Conservation (phyloP, 2,113 vertebrate genomes). For the Indri indri region DNA sequence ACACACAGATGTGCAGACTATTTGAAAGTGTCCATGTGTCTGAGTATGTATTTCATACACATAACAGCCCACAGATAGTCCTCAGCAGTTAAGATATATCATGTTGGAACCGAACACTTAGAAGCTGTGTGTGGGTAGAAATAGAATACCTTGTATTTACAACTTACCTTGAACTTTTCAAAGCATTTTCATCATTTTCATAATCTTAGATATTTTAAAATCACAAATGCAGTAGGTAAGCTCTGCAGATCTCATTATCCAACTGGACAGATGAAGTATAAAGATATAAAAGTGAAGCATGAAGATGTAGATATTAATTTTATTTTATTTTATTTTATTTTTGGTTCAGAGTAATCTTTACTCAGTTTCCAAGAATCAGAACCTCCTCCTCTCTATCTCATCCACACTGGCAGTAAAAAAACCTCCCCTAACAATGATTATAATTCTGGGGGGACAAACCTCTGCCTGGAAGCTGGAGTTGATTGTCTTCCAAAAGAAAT, state of each 20-base stretch:
- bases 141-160: not conserved
- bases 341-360: not conserved
- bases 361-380: not conserved
- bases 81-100: not conserved
- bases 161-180: constrained; percentile 1
- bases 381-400: not conserved
- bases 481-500: not conserved
- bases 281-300: not conserved
- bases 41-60: not conserved
- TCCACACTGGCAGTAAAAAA: not conserved
- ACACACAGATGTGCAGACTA: not conserved
- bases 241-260: not conserved
- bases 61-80: not conserved
- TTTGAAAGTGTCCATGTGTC: not conserved
- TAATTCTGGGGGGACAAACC: not conserved
- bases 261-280: not conserved
- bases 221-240: not conserved
- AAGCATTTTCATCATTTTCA: constrained; percentile 19
- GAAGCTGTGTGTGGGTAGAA: not conserved
- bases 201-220: constrained; percentile 35
- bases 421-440: not conserved
- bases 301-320: not conserved
- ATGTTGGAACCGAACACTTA: not conserved
- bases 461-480: not conserved
- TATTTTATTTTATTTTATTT: not conserved